Percentiles rank a stretch among this genome's conserved stretches.
phyloP scores from a whole-genome alignment of 2,113 vertebrate genomes.

The Cyprinodon variegatus region DNA sequence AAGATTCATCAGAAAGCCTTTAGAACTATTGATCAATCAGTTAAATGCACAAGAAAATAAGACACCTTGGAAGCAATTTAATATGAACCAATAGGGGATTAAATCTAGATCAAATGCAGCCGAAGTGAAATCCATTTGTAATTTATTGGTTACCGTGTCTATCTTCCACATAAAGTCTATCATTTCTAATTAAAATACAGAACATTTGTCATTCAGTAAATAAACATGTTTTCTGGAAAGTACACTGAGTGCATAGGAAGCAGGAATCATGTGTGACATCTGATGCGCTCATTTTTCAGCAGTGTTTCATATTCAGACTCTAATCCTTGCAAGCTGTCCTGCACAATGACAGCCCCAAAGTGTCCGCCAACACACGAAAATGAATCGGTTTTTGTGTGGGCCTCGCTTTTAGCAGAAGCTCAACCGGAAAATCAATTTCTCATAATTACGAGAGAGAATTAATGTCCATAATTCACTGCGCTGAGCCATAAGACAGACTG shows the following conservation, averaged over 20 bases:
- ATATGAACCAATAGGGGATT: background rate
- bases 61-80: background rate
- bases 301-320: constrained; percentile 38
- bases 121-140: background rate
- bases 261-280: constrained; percentile 2
- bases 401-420: constrained; percentile 39
- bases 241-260: background rate
- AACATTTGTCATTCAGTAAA: background rate
- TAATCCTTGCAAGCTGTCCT: constrained; percentile 54
- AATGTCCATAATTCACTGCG: constrained; percentile 56
- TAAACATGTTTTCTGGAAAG: background rate
- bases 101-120: background rate
- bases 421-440: constrained; percentile 65
- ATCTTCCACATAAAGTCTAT: background rate
- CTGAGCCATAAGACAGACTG: constrained; percentile 33
- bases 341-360: constrained; percentile 33
- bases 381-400: constrained; percentile 40
- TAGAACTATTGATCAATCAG: background rate
- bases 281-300: constrained; percentile 16
- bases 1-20: background rate
- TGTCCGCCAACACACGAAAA: constrained; percentile 41
- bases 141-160: background rate
- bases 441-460: constrained; percentile 65
- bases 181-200: background rate
- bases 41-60: background rate